A percentile compares a stretch with the other conserved stretches of the same genome.
Evolutionary conservation across 2,797 vertebrate genomes (phyloP).

Genomic region (Tokudaia muenninki): DNA sequence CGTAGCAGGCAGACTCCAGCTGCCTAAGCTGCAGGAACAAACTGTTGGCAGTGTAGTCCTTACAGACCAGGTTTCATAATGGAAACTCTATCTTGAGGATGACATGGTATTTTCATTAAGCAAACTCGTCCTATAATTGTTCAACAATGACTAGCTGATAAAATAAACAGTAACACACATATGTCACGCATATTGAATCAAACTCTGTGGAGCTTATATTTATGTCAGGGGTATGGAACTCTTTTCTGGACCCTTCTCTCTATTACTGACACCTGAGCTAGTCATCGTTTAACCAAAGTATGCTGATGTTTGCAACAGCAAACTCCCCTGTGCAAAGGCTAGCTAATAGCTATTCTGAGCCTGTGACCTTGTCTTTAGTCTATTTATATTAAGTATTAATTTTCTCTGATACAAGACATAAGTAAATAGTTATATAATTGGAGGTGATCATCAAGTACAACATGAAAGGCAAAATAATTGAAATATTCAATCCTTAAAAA

Average conservation of each 20-base stretch:
- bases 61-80: background rate
- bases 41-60: background rate
- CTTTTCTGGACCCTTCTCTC: background rate
- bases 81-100: background rate
- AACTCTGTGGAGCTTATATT: background rate
- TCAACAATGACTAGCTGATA: conserved; percentile 27
- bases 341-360: conserved; percentile 30
- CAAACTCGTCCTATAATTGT: background rate
- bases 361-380: background rate
- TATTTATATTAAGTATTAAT: conserved; percentile 49
- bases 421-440: conserved; percentile 20
- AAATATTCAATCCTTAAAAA: conserved; percentile 35
- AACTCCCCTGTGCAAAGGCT: background rate
- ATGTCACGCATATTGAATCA: conserved; percentile 10
- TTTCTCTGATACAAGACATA: background rate
- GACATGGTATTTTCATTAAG: conserved; percentile 30
- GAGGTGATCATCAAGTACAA: background rate
- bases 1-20: background rate
- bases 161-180: conserved; percentile 59
- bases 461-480: conserved; percentile 58
- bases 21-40: conserved; percentile 8
- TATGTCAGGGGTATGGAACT: background rate
- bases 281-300: background rate
- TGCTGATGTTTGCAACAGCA: background rate
- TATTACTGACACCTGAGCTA: background rate